Evolutionary conservation across 1,140 invertebrate genomes (phyloP).

Genomic region (Heliconius hermathena): DNA sequence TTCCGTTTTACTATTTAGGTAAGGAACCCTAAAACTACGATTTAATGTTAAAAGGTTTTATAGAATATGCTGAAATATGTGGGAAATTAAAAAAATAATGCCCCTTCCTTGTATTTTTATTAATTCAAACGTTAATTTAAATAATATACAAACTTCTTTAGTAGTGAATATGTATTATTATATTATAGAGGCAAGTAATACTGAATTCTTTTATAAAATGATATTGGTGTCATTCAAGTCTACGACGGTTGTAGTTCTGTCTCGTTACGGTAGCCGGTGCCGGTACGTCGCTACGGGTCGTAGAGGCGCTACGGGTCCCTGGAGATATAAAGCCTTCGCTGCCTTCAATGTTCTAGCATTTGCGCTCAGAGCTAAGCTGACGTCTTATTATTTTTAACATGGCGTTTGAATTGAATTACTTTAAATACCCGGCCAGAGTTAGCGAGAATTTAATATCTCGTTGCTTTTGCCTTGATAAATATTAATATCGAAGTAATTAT

Average conservation of each 20-base stretch:
- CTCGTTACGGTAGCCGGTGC: constrained; percentile 61
- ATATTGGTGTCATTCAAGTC: constrained; percentile 26
- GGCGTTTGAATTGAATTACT: constrained; percentile 56
- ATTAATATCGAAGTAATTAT: not conserved
- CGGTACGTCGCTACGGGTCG: constrained; percentile 67
- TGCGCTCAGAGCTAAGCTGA: constrained; percentile 66
- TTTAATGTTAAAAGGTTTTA: no score
- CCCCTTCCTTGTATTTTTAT: no score
- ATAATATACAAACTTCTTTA: no score
- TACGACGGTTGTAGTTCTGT: constrained; percentile 59
- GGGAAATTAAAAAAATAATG: no score
- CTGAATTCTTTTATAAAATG: not conserved
- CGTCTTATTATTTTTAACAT: constrained; percentile 70
- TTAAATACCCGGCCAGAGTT: constrained; percentile 43
- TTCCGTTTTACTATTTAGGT: no score
- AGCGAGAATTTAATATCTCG: constrained; percentile 36
- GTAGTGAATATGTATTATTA: no score
- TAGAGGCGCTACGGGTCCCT: constrained; percentile 71
- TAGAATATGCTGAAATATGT: no score
- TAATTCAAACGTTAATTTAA: no score
- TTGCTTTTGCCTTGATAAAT: not conserved
- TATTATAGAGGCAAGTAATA: not conserved
- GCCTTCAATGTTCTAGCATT: constrained; percentile 66
- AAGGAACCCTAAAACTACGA: no score
- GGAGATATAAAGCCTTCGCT: constrained; percentile 64